Percentiles rank a stretch among this genome's conserved stretches.
Evolutionary conservation across 2,797 vertebrate genomes (phyloP).

Genomic region (Anas flavirostris): DNA sequence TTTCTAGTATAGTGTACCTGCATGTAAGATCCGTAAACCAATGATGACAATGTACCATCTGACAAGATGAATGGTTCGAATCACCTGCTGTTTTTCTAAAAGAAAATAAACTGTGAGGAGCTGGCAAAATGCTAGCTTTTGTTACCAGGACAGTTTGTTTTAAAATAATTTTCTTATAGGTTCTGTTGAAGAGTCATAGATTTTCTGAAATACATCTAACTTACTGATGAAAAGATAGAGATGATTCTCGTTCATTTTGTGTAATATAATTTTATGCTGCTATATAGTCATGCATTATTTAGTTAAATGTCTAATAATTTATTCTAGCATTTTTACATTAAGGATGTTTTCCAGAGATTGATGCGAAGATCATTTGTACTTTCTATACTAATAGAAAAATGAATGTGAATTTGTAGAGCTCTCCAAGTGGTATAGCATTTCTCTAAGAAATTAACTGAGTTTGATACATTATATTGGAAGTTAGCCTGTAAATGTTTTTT

Average conservation of each 20-base stretch:
- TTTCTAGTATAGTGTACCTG: not conserved
- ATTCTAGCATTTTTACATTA: not conserved
- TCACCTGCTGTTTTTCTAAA: not conserved
- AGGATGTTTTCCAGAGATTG: not conserved
- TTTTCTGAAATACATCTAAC: not conserved
- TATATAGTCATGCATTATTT: not conserved
- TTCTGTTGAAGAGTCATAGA: not conserved
- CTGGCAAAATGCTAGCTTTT: not conserved
- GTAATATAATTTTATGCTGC: not conserved
- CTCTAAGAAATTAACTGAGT: not conserved
- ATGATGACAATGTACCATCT: not conserved
- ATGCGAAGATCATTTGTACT: not conserved
- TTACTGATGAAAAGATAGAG: not conserved
- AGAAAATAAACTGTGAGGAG: not conserved
- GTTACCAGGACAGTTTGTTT: not conserved
- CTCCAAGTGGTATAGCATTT: not conserved
- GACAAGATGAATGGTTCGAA: not conserved
- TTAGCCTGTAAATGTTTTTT: not conserved
- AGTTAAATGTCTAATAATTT: not conserved
- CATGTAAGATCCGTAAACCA: not conserved
- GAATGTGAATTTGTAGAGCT: not conserved
- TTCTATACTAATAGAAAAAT: not conserved
- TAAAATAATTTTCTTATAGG: not conserved
- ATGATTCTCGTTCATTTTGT: not conserved
- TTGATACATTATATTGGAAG: not conserved